Evolutionary conservation across 2,113 vertebrate species (phyloP), one percentile per base, ranked within the genome.

Genomic region (Apteryx mantelli): DNA sequence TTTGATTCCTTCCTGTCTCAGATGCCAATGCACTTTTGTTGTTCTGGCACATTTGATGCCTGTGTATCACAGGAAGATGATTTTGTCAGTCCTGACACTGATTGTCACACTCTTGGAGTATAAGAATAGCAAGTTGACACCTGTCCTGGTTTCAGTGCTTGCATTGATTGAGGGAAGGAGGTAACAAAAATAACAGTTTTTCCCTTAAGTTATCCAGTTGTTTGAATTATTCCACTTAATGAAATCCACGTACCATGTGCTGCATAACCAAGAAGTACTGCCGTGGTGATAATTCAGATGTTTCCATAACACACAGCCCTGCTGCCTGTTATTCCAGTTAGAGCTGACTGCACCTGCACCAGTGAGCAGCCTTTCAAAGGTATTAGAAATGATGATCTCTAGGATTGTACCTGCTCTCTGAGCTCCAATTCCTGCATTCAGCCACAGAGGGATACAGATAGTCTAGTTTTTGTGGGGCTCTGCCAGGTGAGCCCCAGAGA

Each of bases 21-120:
- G 17, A 9, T 58, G 53, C 38, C 53, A 61, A 1, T 0, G 0
- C 19, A 24, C 12, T 36, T 53, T 55, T n/a, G 2, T 40, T n/a
- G n/a, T 55, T 40, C 28, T 70, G 68, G 58, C 32, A 22, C n/a
- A 0, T 44, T 50, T 5, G 3, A 15, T 73, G 52, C 25, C 34
- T 30, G 16, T 26, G 5, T 36, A 1, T 85, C 42, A 16, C 32
- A 3, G 26, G 50, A 58, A 53, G 66, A 19, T 74, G 18, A 13
- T 70, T 93, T 85, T 50, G 58, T 13, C 69, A 60, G 58, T 26
- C 5, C 32, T 19, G 46, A 7, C 44, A 11, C 24, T 15, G 3
- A 26, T 28, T 56, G 28, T 38, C 30, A 24, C 42, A 1, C 15
- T 73, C n/a, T 30, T 73, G 79, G 70, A 64, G 71, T 22, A n/a